Conservation (phyloP, 2,888 invertebrate species). For the Parthenolecanium corni region DNA sequence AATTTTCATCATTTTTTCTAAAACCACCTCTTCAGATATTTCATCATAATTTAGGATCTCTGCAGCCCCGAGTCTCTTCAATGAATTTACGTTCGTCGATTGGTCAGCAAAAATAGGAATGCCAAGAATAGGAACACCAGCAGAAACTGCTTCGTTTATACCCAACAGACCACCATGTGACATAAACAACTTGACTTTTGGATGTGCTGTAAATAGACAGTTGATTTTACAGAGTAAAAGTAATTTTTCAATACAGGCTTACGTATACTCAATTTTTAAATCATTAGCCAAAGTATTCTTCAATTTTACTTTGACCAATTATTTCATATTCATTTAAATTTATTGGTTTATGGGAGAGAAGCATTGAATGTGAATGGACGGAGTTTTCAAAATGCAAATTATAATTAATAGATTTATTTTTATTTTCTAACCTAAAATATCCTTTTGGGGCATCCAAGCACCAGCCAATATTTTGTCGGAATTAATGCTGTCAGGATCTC, state of each 20-base stretch:
- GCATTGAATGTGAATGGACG: no score
- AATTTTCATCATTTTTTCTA: constrained; percentile 8
- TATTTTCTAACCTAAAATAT: constrained; percentile 19
- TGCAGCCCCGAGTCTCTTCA: constrained; percentile 5
- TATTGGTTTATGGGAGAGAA: no score
- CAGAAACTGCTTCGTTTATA: not conserved
- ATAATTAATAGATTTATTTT: no score
- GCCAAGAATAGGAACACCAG: constrained; percentile 6
- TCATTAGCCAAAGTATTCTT: no score
- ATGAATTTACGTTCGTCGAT: not conserved
- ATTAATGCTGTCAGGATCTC: not conserved
- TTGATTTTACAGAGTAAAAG: no score
- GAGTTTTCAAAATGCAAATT: no score
- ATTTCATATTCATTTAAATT: no score
- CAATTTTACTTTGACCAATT: no score
- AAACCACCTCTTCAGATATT: not conserved
- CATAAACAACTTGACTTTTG: constrained; percentile 6
- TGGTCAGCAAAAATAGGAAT: constrained; percentile 21
- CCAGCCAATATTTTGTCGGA: constrained; percentile 7
- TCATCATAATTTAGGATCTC: constrained; percentile 7
- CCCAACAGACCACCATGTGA: constrained; percentile 17
- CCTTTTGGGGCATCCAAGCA: constrained; percentile 16
- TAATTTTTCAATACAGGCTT: no score
- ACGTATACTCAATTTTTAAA: no score
- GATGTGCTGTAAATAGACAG: constrained; percentile 1